Percentiles rank a stretch among this genome's conserved stretches.
phyloP scores from a whole-genome alignment of 1,140 invertebrate species.

The Brachionus asplanchnoidis region DNA sequence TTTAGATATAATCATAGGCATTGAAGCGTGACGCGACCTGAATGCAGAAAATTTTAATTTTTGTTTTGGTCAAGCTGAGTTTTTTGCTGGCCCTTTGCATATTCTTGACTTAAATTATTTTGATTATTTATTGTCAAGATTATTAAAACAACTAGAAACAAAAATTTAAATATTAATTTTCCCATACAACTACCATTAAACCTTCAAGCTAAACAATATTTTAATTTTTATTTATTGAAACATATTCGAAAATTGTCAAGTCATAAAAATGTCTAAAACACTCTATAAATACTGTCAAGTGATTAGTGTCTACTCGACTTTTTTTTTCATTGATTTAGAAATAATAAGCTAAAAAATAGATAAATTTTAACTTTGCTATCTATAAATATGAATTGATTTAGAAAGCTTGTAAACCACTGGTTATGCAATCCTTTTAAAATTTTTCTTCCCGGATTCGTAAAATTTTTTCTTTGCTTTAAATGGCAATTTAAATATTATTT shows the following conservation, averaged over 20 bases:
- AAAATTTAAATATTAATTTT: neutral
- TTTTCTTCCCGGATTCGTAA: neutral
- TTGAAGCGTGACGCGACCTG: conserved; percentile 30
- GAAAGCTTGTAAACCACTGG: neutral
- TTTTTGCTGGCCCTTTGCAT: neutral
- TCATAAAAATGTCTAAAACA: neutral
- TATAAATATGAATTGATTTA: neutral
- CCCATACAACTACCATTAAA: neutral
- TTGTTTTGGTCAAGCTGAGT: neutral
- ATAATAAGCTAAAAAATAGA: neutral
- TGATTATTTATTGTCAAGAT: neutral
- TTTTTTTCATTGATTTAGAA: neutral
- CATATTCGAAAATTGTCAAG: neutral
- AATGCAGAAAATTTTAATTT: conserved; percentile 29
- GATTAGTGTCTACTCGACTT: neutral
- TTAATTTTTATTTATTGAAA: neutral
- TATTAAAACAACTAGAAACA: neutral
- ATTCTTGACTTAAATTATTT: neutral
- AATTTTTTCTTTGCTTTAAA: neutral
- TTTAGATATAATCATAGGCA: conserved; percentile 10
- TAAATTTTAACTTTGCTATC: neutral
- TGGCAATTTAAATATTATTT: neutral
- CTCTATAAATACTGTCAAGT: neutral
- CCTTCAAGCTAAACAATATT: neutral
- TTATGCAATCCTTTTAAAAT: neutral